Conservation (phyloP, 2,113 vertebrate genomes). For the Crotophaga sulcirostris region DNA sequence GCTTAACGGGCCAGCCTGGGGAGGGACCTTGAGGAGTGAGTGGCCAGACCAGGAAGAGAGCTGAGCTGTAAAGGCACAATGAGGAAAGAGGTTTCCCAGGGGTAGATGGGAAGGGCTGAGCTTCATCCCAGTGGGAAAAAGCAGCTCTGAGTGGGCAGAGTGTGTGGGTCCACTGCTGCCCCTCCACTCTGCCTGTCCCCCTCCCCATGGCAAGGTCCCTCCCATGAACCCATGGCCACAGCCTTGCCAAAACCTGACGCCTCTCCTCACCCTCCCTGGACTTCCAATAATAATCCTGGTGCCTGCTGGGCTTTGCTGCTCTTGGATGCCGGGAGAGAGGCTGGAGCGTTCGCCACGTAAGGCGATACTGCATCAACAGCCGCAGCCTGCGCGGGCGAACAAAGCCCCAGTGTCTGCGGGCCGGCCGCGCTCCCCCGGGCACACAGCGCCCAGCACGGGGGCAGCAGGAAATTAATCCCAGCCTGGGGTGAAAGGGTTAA, state of each 20-base stretch:
- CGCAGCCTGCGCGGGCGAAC: slow-evolving; percentile 19
- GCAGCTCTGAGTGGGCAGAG: background rate
- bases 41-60: fast-evolving
- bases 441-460: background rate
- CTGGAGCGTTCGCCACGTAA: slow-evolving; percentile 27
- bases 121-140: background rate
- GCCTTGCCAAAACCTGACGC: background rate
- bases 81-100: background rate
- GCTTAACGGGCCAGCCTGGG: background rate
- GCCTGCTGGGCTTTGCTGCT: slow-evolving; percentile 60
- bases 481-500: slow-evolving; percentile 54
- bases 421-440: background rate
- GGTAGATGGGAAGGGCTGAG: background rate
- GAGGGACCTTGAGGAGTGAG: background rate
- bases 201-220: background rate
- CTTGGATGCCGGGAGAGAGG: slow-evolving; percentile 8
- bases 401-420: slow-evolving; percentile 45
- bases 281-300: background rate
- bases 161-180: background rate
- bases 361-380: slow-evolving; percentile 24
- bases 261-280: background rate
- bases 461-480: slow-evolving; percentile 39
- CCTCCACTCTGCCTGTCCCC: background rate
- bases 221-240: fast-evolving
- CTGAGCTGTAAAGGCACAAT: fast-evolving